Base-by-base conservation (phyloP, 1,140 invertebrate species). In the Trichoplusia ni region DNA sequence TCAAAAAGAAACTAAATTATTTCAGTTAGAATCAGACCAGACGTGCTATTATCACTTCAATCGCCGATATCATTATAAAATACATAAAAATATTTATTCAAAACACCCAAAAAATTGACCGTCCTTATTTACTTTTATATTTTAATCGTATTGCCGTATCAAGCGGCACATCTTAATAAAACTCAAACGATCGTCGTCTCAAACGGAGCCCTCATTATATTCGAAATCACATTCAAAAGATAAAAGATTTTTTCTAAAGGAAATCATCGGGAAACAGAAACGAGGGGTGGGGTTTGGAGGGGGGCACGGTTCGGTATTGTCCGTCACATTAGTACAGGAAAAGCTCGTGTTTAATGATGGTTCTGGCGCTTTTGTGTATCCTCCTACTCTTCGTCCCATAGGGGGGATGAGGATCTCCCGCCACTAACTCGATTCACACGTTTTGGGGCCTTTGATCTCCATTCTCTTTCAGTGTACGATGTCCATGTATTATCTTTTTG, bases 331-430 rank as follows among this genome's bases (percentile, higher is more conserved):
- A 67, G 58, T 59, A 67, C 56, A 64, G 67, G 61, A 61, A 70
- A 73, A 67, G 59, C 64, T 73, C 67, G 65, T 61, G 67, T 79
- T 77, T 81, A 81, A 81, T 77, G 75, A 81, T 64, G 70, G 56
- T 64, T 71, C 68, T 61, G 64, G 75, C 42, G 65, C 70, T 74
- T 74, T 72, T 60, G 56, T 60, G 25, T 29, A 44, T 8, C 54
- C 54, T 13, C n/a, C 19, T 25, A 13, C 16, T 44, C 27, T 19
- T 46, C 7, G 14, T 44, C 16, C 19, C 19, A 2, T 11, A 2
- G 8, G 9, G 16, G 35, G 31, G 33, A n/a, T 25, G 68, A 58
- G 60, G 27, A n/a, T 21, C 51, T 53, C 65, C 54, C 69, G 14
- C 61, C 37, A 11, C 54, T 76, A 79, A 79, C 68, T 70, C 68